Base-by-base conservation (phyloP, 2,888 invertebrate species). In the Clusia tigrina region DNA sequence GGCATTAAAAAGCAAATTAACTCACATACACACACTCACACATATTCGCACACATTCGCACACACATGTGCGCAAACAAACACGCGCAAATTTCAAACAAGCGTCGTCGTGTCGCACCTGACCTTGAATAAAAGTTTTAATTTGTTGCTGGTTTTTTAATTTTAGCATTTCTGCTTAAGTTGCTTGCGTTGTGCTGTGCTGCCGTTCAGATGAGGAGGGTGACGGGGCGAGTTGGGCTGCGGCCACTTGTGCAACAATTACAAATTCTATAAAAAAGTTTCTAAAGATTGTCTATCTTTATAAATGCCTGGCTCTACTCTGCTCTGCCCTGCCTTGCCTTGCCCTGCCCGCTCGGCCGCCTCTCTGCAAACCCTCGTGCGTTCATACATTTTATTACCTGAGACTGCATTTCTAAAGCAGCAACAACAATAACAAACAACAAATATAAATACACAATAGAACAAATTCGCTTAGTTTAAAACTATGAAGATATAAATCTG, bases 201-300 rank as follows among this genome's bases (percentile, higher is more conserved):
- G 32, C 32, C 12, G 32, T 12, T 32, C 6, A 12, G 24, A 15
- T n/a, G 52, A 38, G 20, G 20, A n/a, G n/a, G n/a, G n/a, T n/a
- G n/a, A n/a, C n/a, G 59, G 9, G 3, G n/a, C n/a, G 42, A n/a
- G 42, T 42, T 10, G 10, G 42, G 3, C 6, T 6, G 67, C 71
- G 71, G 58, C 69, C 67, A 71, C 77, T 78, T 78, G 76, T 77
- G 77, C 79, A 76, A 78, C 79, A 78, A 75, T 79, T 79, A 77
- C 76, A 79, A 78, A 79, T 79, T 78, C 77, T 78, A 78, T 73
- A 76, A n/a, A n/a, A 61, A 64, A 54, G 57, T 24, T 17, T 54
- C 2, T 37, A 71, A 66, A 69, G 42, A 20, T 17, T 54, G 48
- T 48, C 48, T 22, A 22, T 48, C 48, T 24, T 37, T 57, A 18